These are phyloP conservation scores for Anhinga anhinga DNA, from an alignment of 2,113 vertebrate species.

Conservation along the genomic window DNA sequence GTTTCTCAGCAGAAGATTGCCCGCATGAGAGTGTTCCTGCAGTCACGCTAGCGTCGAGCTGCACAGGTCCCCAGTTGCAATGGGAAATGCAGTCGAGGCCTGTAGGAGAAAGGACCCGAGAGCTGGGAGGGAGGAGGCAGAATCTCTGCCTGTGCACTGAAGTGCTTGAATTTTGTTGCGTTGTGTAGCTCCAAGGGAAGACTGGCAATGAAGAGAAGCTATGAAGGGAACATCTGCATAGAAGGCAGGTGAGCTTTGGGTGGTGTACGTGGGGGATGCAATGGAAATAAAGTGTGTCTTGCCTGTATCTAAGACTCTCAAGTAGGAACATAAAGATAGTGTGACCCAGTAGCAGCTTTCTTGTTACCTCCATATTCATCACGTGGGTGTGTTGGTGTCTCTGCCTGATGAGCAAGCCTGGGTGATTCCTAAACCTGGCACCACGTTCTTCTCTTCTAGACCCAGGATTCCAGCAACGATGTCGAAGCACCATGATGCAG, in stretches of 20 bases:
- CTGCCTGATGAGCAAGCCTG: background rate
- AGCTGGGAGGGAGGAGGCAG: slow-evolving; percentile 58
- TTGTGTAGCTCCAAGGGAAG: slow-evolving; percentile 68
- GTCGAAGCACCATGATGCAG: slow-evolving; percentile 80
- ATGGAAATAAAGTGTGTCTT: slow-evolving; percentile 25
- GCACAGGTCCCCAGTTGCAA: accelerated
- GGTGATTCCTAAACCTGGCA: background rate
- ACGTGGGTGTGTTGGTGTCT: slow-evolving; percentile 29
- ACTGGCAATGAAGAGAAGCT: slow-evolving; percentile 71
- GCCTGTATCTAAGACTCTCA: slow-evolving; percentile 28
- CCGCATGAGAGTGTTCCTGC: accelerated
- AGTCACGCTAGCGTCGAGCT: accelerated
- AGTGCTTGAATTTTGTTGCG: slow-evolving; percentile 68
- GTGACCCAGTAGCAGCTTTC: slow-evolving; percentile 43
- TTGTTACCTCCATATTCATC: slow-evolving; percentile 34
- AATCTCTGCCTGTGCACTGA: slow-evolving; percentile 16
- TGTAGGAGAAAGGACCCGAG: background rate
- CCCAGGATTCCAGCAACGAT: slow-evolving; percentile 66
- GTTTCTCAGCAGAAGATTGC: background rate
- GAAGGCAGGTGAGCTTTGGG: slow-evolving; percentile 63
- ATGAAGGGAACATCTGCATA: slow-evolving; percentile 70
- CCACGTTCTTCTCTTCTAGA: background rate
- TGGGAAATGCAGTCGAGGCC: background rate
- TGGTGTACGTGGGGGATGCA: slow-evolving; percentile 18
- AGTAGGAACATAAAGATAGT: slow-evolving; percentile 48